Percentiles rank a stretch among this genome's conserved stretches.
Conservation (phyloP, 2,888 invertebrate genomes). For the Latrodectus hesperus region DNA sequence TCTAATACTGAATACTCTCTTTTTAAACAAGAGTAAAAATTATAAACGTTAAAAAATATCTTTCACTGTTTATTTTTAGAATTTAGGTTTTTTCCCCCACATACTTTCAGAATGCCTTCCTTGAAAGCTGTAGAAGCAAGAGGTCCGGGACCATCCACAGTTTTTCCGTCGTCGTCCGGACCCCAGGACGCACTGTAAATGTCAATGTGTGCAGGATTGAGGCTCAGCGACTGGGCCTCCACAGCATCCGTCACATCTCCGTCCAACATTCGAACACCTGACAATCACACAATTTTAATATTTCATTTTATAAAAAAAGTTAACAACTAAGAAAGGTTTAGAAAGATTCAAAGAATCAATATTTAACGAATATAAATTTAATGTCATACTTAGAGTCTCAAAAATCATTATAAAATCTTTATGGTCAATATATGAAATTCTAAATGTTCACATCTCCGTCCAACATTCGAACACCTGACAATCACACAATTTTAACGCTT, state of each 20-base stretch:
- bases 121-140: slow-evolving; percentile 95
- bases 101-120: slow-evolving; percentile 89
- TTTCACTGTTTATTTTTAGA: neutral
- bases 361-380: too few species aligned
- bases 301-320: too few species aligned
- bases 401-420: too few species aligned
- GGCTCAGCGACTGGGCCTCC: slow-evolving; percentile 93
- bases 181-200: slow-evolving; percentile 96
- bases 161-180: slow-evolving; percentile 98
- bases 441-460: slow-evolving; percentile 99
- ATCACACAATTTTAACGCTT: neutral
- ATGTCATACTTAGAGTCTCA: too few species aligned
- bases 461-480: slow-evolving; percentile 93
- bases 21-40: neutral
- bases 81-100: too few species aligned
- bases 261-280: slow-evolving; percentile 97
- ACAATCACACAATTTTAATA: slow-evolving; percentile 13
- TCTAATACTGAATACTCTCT: neutral
- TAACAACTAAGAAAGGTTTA: too few species aligned
- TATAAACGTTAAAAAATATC: neutral
- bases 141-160: slow-evolving; percentile 97
- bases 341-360: too few species aligned
- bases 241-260: slow-evolving; percentile 99
- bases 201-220: slow-evolving; percentile 97
- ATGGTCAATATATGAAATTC: too few species aligned